Base-by-base conservation (phyloP, 2,797 vertebrate species). In the Channallabes apus region DNA sequence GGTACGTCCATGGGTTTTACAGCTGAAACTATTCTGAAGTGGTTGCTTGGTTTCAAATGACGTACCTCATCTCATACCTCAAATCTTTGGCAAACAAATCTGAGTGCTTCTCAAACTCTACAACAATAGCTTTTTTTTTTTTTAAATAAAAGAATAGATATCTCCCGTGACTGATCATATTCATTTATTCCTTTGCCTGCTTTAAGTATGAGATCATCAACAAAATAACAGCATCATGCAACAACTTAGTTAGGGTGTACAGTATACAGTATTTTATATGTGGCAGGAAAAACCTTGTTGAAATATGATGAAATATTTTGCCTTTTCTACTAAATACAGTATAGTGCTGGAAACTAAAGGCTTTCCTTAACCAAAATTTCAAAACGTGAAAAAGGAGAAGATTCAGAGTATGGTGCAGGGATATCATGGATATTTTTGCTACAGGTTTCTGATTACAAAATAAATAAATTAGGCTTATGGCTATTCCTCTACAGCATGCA, bases 1-100 rank as follows among this genome's bases (percentile, higher is more conserved):
- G 78, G 81, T 81, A 87, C 86, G 67, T 80, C 82, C 72, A 67
- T 67, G 75, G 62, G 51, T 46, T 82, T 75, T 73, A 59, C 81
- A 78, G 76, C 56, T 76, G 20, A 88, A 82, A 83, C n/a, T 84
- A 46, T 51, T 78, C 82, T 51, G 38, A 83, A 73, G 22, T n/a
- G 75, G 62, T 82, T 68, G 76, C 65, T 62, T 86, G 35, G 67
- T 83, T 87, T 38, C 18, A 76, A 29, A 76, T 67, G n/a, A 80
- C 24, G 22, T 80, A 59, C 29, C 12, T 84, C 38, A 80, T n/a
- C 59, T 80, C 35, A 41, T 64, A 11, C n/a, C 77, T 59, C 29
- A 58, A 35, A 69, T 54, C 20, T 61, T 78, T 78, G 32, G 20
- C 22, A 38, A 78, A 61, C 29, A 77, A 38, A 9, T 54, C 9